Conservation (phyloP, 2,888 invertebrate genomes). For the Zygogramma bicolorata region DNA sequence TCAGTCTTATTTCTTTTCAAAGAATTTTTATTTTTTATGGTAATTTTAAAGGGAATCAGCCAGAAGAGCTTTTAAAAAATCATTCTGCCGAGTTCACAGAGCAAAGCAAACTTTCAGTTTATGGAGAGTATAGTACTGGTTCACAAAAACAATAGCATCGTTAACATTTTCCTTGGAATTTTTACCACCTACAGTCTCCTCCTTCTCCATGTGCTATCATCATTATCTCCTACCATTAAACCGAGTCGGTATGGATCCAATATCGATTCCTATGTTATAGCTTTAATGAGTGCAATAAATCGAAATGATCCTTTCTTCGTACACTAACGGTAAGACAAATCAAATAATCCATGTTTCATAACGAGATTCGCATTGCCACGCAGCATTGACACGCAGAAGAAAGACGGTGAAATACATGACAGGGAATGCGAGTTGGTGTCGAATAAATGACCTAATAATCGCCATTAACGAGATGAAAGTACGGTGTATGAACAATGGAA, state of each 20-base stretch:
- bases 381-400: conserved; percentile 18
- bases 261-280: neutral
- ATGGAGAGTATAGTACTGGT: too few relatives aligned
- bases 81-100: too few relatives aligned
- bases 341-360: neutral
- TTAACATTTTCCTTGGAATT: neutral
- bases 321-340: neutral
- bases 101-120: too few relatives aligned
- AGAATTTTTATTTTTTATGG: too few relatives aligned
- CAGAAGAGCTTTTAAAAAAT: too few relatives aligned
- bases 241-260: neutral
- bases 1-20: too few relatives aligned
- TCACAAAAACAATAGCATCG: neutral
- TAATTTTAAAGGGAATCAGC: too few relatives aligned
- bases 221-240: neutral
- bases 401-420: conserved; percentile 29
- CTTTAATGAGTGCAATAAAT: neutral
- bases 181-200: neutral
- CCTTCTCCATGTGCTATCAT: neutral
- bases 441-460: conserved; percentile 38
- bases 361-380: neutral
- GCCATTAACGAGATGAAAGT: conserved; percentile 17
- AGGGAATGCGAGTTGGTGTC: conserved; percentile 39
- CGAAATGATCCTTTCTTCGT: neutral
- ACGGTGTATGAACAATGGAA: neutral